Base-by-base conservation (phyloP, 2,888 invertebrate species). In the Sesia apiformis region DNA sequence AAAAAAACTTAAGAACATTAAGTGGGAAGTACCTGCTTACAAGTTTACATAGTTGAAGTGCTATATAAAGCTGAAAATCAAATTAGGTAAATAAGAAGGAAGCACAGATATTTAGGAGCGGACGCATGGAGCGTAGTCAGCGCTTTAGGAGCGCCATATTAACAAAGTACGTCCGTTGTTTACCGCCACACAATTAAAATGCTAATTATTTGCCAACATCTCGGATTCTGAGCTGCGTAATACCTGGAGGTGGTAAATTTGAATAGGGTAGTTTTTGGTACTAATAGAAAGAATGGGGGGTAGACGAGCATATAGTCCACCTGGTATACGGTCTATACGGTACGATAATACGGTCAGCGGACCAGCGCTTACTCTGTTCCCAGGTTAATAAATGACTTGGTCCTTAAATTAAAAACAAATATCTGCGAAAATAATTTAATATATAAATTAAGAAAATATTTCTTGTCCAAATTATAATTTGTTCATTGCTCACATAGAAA, bases 161-260 rank as follows among this genome's bases (percentile, higher is more conserved):
- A 50, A 39, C 50, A 38, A 38, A 38, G 23, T 39, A 38, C 50
- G 50, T 46, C 50, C 50, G 50, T 50, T 50, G 50, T 50, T 50
- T 50, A 7, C 39, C 50, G 38, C 38, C 38, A 23, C 5, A 76
- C 79, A 79, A 81, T 81, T 81, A 78, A 81, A 79, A 81, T 81
- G 81, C 76, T 79, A 81, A 81, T 81, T 81, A 77, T 81, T 81
- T 74, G 79, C 72, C 68, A 73, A 77, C 76, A 68, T 70, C 66
- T 75, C 74, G 64, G 63, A 76, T 70, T 73, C 50, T 53, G 49
- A 53, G 43, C 52, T 51, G 38, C 38, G 7, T 50, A n/a, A 8
- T 46, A 46, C 46, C 46, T 46, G 50, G 50, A 50, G 7, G 38
- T 50, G 38, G 7, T 8, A 50, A 50, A 50, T 50, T 50, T 38